Percentiles rank a stretch among this genome's conserved stretches.
Evolutionary conservation across 2,888 invertebrate species (phyloP).

Genomic region (Oasisia sp.): DNA sequence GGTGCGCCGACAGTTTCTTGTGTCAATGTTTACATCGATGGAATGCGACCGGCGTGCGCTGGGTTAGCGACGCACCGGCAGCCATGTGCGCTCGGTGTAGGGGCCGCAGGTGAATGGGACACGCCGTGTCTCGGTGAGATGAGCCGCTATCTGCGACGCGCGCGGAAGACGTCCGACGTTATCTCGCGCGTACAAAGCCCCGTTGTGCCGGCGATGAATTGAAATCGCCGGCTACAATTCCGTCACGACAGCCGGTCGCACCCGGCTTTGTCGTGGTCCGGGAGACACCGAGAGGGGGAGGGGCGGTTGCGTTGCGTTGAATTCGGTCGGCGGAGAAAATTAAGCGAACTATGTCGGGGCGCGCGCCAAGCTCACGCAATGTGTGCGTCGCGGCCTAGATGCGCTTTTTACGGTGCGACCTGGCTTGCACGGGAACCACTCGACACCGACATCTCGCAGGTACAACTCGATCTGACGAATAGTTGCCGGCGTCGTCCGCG

Average conservation of each 20-base stretch:
- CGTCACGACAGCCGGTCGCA: constrained; percentile 4
- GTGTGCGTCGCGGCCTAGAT: not conserved
- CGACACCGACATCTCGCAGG: not conserved
- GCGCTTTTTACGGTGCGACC: not conserved
- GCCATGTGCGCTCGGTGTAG: not conserved
- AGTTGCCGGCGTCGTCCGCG: not conserved
- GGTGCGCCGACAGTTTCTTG: not conserved
- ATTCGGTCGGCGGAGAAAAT: not conserved
- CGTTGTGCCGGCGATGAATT: not conserved
- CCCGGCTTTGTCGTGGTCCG: not conserved
- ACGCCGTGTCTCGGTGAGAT: not conserved
- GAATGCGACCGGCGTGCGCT: not conserved
- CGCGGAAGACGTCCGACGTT: not conserved
- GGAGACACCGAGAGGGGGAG: not conserved
- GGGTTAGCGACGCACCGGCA: not conserved
- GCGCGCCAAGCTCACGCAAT: not conserved
- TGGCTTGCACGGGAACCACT: not conserved
- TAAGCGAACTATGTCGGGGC: not conserved
- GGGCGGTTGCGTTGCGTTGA: not conserved
- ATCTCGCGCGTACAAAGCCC: not conserved
- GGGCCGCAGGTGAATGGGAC: not conserved
- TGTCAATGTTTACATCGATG: not conserved
- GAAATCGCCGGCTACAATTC: not conserved
- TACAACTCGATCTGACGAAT: not conserved
- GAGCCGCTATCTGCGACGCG: not conserved